A percentile compares a stretch with the other conserved stretches of the same genome.
These are phyloP conservation scores for Gorilla gorilla DNA, from an alignment of 2,113 vertebrate species.

Conservation along the genomic window DNA sequence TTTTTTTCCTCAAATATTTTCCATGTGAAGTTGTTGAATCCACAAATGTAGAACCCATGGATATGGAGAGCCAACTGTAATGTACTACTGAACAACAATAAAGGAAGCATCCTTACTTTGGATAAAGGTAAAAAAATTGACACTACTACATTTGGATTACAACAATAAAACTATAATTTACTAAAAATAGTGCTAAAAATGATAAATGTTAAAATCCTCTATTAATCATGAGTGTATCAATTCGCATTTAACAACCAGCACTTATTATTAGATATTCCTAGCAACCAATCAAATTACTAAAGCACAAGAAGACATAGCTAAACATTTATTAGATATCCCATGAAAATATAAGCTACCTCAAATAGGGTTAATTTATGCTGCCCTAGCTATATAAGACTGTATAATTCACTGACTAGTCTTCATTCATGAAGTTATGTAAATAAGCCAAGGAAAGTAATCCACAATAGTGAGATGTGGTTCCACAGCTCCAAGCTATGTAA, in stretches of 20 bases:
- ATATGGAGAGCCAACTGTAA: background rate
- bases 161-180: constrained; percentile 34
- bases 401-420: constrained; percentile 80
- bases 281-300: background rate
- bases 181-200: background rate
- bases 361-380: constrained; percentile 81
- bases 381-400: constrained; percentile 73
- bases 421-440: constrained; percentile 85
- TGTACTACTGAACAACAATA: background rate
- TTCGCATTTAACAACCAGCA: background rate
- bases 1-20: background rate
- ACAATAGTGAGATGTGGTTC: constrained; percentile 79
- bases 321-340: constrained; percentile 40
- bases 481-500: constrained; percentile 84
- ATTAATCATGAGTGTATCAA: background rate
- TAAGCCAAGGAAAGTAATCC: constrained; percentile 83
- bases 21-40: background rate
- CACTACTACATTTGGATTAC: background rate
- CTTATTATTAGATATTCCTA: constrained; percentile 15
- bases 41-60: background rate
- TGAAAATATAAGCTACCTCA: constrained; percentile 67
- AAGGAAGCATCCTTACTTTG: background rate
- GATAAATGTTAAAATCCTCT: background rate
- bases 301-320: constrained; percentile 24
- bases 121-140: background rate